Base-by-base conservation (phyloP, 92 coral and sea anemone species). In the Siderastrea radians region DNA sequence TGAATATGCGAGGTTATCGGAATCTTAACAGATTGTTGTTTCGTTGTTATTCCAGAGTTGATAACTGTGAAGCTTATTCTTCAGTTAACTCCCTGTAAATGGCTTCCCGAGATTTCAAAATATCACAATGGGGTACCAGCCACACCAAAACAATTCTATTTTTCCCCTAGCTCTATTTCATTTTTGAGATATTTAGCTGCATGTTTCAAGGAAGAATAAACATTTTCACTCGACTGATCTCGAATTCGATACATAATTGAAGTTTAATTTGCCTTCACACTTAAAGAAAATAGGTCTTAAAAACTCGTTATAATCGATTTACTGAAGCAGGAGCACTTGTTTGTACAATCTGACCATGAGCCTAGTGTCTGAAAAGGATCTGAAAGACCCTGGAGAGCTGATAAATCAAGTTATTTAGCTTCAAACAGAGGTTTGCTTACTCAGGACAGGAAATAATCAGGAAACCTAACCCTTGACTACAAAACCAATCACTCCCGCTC, bases 1-100 rank as follows among this genome's bases (percentile, higher is more conserved):
- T n/a, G 64, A 82, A 82, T 60, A 53, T 82, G 57, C 59, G 54
- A 82, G 68, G 87, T 82, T 83, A 83, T 83, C 87, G 16, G 46
- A 62, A 72, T 51, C 61, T 69, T 68, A 57, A 57, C 47, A 53
- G 46, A 80, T 19, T 44, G 48, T 55, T 62, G 74, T 71, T 81
- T 81, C 49, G 43, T 71, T 69, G 64, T 26, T 53, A 73, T 57
- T 62, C 43, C 45, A 5, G 73, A 83, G 15, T 54, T 53, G 86
- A 81, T 81, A 68, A 68, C 63, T 81, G 49, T n/a, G 46, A 55
- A 57, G 55, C 45, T 15, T 44, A 57, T 43, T 9, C 54, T 0
- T 19, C 6, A 49, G 62, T 65, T 38, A 65, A 55, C 75, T 68
- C 45, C 2, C 75, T 49, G 57, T 19, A 3, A 82, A 67, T 6